Percentiles rank a stretch among this genome's conserved stretches.
Evolutionary conservation across 2,888 invertebrate genomes (phyloP).

Genomic region (Napeogenes inachia): DNA sequence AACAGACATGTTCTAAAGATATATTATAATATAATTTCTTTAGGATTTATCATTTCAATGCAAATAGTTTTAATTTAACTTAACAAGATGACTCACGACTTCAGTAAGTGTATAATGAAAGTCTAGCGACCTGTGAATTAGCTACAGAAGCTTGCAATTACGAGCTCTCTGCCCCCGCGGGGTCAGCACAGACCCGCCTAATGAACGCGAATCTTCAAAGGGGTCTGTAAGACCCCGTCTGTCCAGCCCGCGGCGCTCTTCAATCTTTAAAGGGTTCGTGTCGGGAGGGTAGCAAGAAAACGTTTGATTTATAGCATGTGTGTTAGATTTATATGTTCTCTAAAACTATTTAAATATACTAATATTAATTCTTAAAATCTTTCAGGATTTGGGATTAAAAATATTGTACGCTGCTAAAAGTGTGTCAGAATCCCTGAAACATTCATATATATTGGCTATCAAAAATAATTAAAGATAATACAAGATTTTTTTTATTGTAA

Average conservation of each 20-base stretch:
- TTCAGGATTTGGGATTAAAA: too few species aligned
- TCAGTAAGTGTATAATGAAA: conserved; percentile 14
- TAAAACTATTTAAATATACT: not conserved
- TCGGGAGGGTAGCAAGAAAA: conserved; percentile 32
- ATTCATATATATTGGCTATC: too few species aligned
- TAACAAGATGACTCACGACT: not conserved
- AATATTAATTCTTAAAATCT: too few species aligned
- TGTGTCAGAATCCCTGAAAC: too few species aligned
- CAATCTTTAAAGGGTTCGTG: conserved; percentile 68
- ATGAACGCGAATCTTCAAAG: conserved; percentile 75
- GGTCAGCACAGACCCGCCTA: conserved; percentile 60
- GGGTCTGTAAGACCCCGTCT: conserved; percentile 54
- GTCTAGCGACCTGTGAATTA: conserved; percentile 21
- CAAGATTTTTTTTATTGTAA: too few species aligned
- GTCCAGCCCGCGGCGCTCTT: conserved; percentile 60
- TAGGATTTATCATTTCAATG: too few species aligned
- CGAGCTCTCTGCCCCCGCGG: conserved; percentile 48
- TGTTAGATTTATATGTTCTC: not conserved
- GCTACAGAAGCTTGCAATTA: conserved; percentile 29
- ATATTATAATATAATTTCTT: too few species aligned
- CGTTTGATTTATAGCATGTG: conserved; percentile 16
- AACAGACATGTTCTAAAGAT: too few species aligned
- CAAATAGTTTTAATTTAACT: conserved; percentile 1
- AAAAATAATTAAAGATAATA: too few species aligned
- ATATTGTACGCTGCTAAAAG: too few species aligned